Evolutionary conservation across 2,888 invertebrate genomes (phyloP).

Genomic region (Euphydryas editha): DNA sequence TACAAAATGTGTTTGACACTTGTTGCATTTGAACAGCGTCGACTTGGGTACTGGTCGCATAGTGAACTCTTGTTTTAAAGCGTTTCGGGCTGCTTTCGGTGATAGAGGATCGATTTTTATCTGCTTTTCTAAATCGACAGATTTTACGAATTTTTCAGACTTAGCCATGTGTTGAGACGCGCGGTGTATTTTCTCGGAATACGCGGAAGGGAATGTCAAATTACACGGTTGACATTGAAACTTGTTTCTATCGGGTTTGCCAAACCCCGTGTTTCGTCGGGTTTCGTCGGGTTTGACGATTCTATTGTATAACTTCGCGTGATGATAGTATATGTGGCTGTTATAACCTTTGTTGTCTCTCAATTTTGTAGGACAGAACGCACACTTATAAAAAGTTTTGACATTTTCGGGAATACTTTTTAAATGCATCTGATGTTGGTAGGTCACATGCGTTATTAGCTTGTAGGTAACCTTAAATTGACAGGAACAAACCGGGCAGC

Average conservation of each 20-base stretch:
- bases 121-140: not conserved
- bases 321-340: conserved; percentile 15
- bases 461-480: conserved; percentile 13
- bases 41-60: conserved; percentile 33
- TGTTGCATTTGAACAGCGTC: conserved; percentile 42
- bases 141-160: no score
- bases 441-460: conserved; percentile 5
- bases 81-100: not conserved
- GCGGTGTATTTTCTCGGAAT: conserved; percentile 33
- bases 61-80: not conserved
- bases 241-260: not conserved
- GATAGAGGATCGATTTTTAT: not conserved
- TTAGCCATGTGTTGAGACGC: conserved; percentile 19
- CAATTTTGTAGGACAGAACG: not conserved
- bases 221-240: conserved; percentile 36
- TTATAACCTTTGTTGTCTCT: conserved; percentile 19
- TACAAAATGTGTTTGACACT: conserved; percentile 42
- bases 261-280: no score
- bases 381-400: conserved; percentile 10
- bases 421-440: not conserved
- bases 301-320: conserved; percentile 12
- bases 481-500: conserved; percentile 30
- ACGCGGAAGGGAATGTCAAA: conserved; percentile 21
- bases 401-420: not conserved
- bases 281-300: no score